phyloP scores from a whole-genome alignment of 2,888 invertebrate species.

The Oeneis ivallda region DNA sequence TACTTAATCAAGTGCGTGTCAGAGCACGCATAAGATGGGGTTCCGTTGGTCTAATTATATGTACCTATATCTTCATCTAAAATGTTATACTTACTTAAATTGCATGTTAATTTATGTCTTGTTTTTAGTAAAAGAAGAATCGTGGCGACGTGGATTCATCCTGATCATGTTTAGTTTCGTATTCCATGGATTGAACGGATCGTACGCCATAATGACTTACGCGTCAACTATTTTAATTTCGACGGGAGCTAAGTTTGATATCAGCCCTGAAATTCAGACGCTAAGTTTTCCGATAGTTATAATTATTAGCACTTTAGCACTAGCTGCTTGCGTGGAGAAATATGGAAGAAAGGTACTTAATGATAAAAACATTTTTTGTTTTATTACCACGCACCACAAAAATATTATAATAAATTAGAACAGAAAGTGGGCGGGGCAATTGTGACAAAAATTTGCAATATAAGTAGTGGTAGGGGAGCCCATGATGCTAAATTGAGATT shows the following conservation, averaged over 20 bases:
- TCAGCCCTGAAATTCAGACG: conserved; percentile 59
- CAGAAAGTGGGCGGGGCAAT: too few relatives aligned
- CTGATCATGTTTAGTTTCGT: conserved; percentile 48
- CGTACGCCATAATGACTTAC: conserved; percentile 56
- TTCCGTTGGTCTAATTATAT: too few relatives aligned
- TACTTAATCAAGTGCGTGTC: too few relatives aligned
- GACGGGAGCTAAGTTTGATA: conserved; percentile 56
- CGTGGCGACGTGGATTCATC: conserved; percentile 55
- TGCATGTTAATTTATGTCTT: neutral
- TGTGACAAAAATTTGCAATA: too few relatives aligned
- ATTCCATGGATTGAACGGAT: conserved; percentile 54
- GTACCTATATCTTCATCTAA: too few relatives aligned
- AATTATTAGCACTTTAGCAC: conserved; percentile 58
- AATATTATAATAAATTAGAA: too few relatives aligned
- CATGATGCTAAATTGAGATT: too few relatives aligned
- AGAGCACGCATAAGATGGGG: too few relatives aligned
- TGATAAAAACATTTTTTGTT: too few relatives aligned
- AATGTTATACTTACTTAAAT: too few relatives aligned
- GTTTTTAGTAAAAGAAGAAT: conserved; percentile 54
- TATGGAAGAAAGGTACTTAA: conserved; percentile 61
- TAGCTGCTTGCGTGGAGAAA: conserved; percentile 60
- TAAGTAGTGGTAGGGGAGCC: too few relatives aligned
- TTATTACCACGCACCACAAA: too few relatives aligned
- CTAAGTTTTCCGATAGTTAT: conserved; percentile 63
- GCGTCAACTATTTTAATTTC: conserved; percentile 56